Evolutionary conservation across 2,113 vertebrate species (phyloP).

Genomic region (Dipodomys stephensi): DNA sequence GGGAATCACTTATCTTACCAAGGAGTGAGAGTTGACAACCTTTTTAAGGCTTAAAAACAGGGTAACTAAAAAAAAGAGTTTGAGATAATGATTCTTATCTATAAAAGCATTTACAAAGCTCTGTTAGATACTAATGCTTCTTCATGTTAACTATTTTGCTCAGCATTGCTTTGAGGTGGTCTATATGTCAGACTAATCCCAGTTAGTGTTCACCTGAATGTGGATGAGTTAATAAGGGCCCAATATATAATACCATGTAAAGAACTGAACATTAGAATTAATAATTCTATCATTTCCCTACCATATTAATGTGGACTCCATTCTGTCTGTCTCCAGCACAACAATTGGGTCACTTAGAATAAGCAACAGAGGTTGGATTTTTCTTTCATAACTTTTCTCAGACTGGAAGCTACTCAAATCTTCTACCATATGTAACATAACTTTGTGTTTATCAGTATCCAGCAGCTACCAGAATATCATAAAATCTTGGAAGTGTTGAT

Average conservation of each 20-base stretch:
- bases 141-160: constrained; percentile 11
- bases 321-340: not conserved
- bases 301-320: not conserved
- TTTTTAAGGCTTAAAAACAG: constrained; percentile 39
- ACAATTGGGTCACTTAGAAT: not conserved
- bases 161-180: not conserved
- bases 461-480: not conserved
- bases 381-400: not conserved
- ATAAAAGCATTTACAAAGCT: constrained; percentile 53
- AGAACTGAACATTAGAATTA: not conserved
- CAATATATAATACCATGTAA: not conserved
- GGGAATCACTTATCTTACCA: constrained; percentile 9
- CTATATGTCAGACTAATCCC: constrained; percentile 8
- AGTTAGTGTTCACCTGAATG: not conserved
- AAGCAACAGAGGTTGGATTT: not conserved
- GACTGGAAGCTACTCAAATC: not conserved
- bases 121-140: not conserved
- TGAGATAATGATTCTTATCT: constrained; percentile 51
- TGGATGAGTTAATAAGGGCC: not conserved
- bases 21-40: constrained; percentile 17
- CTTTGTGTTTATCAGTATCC: not conserved
- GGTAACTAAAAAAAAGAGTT: constrained; percentile 54
- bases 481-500: not conserved
- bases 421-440: not conserved
- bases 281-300: not conserved